Base-by-base conservation (phyloP, 2,113 vertebrate genomes). In the Carollia perspicillata region DNA sequence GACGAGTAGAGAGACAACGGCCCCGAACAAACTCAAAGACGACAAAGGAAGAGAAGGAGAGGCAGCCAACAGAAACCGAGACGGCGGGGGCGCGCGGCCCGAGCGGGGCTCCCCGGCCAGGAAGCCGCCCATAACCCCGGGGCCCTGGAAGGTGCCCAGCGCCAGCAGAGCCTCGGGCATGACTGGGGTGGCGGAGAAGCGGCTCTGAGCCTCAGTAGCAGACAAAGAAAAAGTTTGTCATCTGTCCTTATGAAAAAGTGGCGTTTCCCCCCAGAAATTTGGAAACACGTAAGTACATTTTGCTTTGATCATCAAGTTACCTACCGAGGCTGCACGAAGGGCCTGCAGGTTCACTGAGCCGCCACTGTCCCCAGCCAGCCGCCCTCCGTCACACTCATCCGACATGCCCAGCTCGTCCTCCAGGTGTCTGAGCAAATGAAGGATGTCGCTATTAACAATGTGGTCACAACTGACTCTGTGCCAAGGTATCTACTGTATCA, bases 61-160 rank as follows among this genome's bases (percentile, higher is more conserved):
- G 80, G 96, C 84, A n/a, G 77, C 92, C 5, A 6, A 79, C 30
- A 97, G 93, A 96, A 97, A 85, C 97, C 97, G 83, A 97, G 98
- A 98, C 4, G 65, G 90, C 6, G 94, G 95, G 20, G 96, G 98
- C 96, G 75, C 96, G 96, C 98, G 96, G 95, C 88, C 98, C 86
- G 98, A 99, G 98, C 47, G 97, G 2, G 98, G 96, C 81, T 95
- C 97, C 66, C 94, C 97, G 10, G 97, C 78, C 72, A 99, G 98
- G 98, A 99, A 99, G 97, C 53, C 98, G 6, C 98, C 98, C 0
- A 99, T 99, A 94, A 99, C 99, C 60, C 99, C 99, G 0, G 99
- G 99, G 6, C 99, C 99, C 0, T 99, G 99, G 99, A 99, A 99
- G 97, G 99, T 99, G 55, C 99, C 99, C 8, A 98, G 98, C 37